phyloP scores from a whole-genome alignment of 2,888 invertebrate genomes.

The Nysson spinosus region DNA sequence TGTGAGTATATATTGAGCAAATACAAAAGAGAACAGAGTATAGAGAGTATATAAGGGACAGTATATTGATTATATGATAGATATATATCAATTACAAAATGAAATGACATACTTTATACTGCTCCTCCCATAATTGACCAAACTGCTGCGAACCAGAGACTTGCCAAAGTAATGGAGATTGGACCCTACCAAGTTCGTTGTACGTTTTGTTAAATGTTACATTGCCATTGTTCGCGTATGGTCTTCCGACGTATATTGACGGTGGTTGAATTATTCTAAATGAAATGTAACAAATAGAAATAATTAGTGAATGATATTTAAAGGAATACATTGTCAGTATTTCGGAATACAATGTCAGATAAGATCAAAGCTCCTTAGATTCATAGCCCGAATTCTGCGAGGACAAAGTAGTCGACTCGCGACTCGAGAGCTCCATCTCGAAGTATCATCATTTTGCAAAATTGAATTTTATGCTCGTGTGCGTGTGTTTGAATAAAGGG shows the following conservation, averaged over 20 bases:
- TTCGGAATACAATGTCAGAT: constrained; percentile 63
- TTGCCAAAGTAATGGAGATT: constrained; percentile 69
- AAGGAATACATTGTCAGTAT: constrained; percentile 1
- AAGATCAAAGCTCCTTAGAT: constrained; percentile 70
- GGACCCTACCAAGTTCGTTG: constrained; percentile 66
- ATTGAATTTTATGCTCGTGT: background rate
- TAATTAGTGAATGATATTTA: background rate
- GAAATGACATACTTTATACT: constrained; percentile 52
- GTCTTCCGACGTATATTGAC: constrained; percentile 66
- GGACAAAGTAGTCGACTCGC: constrained; percentile 69
- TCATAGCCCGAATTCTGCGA: constrained; percentile 69
- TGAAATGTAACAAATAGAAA: constrained; percentile 16
- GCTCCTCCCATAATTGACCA: constrained; percentile 65
- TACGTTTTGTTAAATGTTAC: constrained; percentile 66
- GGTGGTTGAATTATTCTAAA: constrained; percentile 67
- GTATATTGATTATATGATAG: no score
- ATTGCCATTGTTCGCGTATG: constrained; percentile 66
- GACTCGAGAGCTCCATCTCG: constrained; percentile 73
- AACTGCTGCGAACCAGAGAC: constrained; percentile 59
- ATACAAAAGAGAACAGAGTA: background rate
- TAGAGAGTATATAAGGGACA: no score
- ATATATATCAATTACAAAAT: background rate
- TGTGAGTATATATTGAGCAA: no score
- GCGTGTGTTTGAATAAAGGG: background rate
- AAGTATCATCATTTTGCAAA: constrained; percentile 64